These are phyloP conservation scores for Urocitellus parryii DNA, from an alignment of 2,113 vertebrate species.

Conservation along the genomic window DNA sequence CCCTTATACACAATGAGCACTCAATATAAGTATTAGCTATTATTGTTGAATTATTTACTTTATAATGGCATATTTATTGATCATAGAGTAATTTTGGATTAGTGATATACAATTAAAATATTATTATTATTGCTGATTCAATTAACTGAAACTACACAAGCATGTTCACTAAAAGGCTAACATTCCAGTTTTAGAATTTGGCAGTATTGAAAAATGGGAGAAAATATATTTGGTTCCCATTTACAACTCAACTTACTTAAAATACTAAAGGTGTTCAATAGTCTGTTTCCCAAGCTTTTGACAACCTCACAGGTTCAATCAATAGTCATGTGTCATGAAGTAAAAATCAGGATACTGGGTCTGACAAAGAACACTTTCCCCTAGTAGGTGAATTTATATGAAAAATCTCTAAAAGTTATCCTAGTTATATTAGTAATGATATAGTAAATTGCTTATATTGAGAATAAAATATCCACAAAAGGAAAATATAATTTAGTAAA, in stretches of 20 bases:
- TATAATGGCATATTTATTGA: neutral
- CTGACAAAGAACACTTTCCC: neutral
- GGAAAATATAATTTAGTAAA: neutral
- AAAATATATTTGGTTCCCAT: neutral
- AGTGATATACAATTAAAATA: neutral
- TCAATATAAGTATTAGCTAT: neutral
- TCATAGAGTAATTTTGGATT: neutral
- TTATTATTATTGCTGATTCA: neutral
- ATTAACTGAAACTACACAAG: neutral
- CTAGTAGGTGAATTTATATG: neutral
- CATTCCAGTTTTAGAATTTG: neutral
- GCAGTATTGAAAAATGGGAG: neutral
- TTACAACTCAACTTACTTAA: neutral
- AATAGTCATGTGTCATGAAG: neutral
- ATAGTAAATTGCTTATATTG: neutral
- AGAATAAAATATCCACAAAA: neutral
- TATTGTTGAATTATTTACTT: neutral
- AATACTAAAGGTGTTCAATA: neutral
- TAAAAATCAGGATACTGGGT: neutral
- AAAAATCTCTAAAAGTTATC: constrained; percentile 14
- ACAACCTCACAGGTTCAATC: neutral
- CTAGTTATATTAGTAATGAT: neutral
- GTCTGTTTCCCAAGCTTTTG: neutral
- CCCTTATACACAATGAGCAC: neutral
- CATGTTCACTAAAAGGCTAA: neutral